These are phyloP conservation scores for Anolis sagrei DNA, from an alignment of 2,113 vertebrate genomes.

Conservation along the genomic window DNA sequence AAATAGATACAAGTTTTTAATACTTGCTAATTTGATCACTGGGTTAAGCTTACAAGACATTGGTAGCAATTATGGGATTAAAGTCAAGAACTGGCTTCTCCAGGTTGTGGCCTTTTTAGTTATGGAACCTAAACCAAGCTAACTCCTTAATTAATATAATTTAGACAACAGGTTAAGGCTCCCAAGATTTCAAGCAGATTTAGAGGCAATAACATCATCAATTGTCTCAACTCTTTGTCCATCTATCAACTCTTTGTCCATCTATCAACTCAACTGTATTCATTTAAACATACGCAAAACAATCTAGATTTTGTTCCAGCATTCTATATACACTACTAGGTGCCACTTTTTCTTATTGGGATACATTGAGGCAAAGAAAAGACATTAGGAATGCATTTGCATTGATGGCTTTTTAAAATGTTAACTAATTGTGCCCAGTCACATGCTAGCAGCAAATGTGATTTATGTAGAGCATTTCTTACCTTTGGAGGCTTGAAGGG, in stretches of 20 bases:
- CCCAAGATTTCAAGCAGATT: background rate
- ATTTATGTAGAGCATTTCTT: slow-evolving; percentile 56
- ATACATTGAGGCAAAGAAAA: background rate
- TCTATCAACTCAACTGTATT: background rate
- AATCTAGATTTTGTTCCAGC: background rate
- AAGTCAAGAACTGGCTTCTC: background rate
- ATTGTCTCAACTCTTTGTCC: background rate
- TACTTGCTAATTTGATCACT: background rate
- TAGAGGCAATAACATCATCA: background rate
- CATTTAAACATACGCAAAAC: background rate
- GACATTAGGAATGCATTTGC: background rate
- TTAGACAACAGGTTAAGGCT: background rate
- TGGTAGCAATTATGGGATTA: background rate
- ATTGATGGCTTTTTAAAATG: background rate
- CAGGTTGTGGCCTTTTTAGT: background rate
- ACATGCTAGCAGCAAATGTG: background rate
- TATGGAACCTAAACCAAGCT: background rate
- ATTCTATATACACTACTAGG: background rate
- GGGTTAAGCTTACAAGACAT: background rate
- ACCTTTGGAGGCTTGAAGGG: slow-evolving; percentile 98
- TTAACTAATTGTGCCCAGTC: background rate
- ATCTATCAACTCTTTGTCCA: no score
- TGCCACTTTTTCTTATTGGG: background rate
- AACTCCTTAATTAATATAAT: background rate
- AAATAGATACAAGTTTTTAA: background rate